Conservation (phyloP, 2,888 invertebrate species). For the Ariolimax columbianus region DNA sequence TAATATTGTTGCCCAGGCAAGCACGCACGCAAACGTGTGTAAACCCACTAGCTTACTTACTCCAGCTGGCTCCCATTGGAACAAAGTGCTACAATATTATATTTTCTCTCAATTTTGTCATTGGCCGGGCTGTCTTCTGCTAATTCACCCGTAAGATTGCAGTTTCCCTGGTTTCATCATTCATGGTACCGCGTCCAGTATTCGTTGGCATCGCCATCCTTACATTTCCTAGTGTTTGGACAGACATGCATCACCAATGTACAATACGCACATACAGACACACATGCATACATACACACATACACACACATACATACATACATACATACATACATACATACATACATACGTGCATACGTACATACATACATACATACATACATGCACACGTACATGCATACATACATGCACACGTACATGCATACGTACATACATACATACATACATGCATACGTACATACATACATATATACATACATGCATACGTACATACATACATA, state of each 20-base stretch:
- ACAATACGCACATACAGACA: too few species aligned
- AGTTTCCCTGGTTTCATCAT: too few species aligned
- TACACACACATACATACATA: background rate
- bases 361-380: background rate
- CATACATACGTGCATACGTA: background rate
- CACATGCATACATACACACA: background rate
- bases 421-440: background rate
- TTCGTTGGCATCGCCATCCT: too few species aligned
- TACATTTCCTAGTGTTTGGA: too few species aligned
- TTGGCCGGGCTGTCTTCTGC: too few species aligned
- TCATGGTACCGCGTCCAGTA: too few species aligned
- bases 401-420: background rate
- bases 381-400: background rate
- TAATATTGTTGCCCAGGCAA: background rate
- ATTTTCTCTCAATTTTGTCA: too few species aligned
- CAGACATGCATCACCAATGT: too few species aligned
- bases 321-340: slow-evolving; percentile 6
- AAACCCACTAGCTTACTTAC: too few species aligned
- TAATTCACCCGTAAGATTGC: too few species aligned
- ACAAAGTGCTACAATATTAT: too few species aligned
- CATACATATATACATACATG: background rate
- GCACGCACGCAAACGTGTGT: background rate
- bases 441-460: background rate
- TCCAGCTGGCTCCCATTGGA: too few species aligned
- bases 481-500: background rate